Evolutionary conservation across 2,797 vertebrate species (phyloP).

Genomic region (Amazona finschi): DNA sequence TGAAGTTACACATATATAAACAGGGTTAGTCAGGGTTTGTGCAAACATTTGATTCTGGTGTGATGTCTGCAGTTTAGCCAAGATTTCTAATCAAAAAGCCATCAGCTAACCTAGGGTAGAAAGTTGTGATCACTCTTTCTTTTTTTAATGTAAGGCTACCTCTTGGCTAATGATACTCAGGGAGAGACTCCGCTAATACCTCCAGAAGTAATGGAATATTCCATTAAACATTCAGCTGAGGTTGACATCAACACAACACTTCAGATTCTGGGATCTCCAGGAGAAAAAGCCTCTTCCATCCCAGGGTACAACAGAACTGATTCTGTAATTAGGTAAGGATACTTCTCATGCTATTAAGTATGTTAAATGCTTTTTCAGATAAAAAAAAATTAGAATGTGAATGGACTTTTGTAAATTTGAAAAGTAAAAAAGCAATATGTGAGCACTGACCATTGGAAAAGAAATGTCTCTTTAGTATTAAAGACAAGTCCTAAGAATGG

Average conservation of each 20-base stretch:
- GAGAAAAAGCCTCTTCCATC: constrained; percentile 97
- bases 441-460: background rate
- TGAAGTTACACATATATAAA: background rate
- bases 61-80: background rate
- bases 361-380: background rate
- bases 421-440: background rate
- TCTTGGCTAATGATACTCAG: constrained; percentile 98
- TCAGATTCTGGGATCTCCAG: constrained; percentile 97
- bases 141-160: constrained; percentile 83
- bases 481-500: background rate
- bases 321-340: constrained; percentile 93
- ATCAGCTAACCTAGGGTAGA: constrained; percentile 37
- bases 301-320: constrained; percentile 98
- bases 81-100: background rate
- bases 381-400: background rate
- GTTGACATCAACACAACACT: constrained; percentile 99
- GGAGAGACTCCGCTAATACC: constrained; percentile 98
- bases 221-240: constrained; percentile 95
- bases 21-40: background rate
- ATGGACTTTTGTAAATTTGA: background rate
- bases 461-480: background rate
- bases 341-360: background rate
- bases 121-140: constrained; percentile 66
- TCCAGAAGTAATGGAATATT: constrained; percentile 98
- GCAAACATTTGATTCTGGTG: background rate